Conservation (phyloP, 2,797 vertebrate genomes). For the Sciurus vulgaris region DNA sequence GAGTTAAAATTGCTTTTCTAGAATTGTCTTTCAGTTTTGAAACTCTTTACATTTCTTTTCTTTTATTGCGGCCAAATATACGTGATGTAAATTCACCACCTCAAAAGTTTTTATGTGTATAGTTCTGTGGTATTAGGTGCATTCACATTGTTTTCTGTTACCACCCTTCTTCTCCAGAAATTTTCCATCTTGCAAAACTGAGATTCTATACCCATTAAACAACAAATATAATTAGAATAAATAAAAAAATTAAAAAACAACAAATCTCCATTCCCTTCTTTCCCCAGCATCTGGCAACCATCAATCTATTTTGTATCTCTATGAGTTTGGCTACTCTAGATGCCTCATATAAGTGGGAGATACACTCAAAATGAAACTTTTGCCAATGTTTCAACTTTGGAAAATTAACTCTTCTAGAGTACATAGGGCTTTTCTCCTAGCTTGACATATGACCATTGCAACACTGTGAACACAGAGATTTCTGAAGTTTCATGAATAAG, state of each 20-base stretch:
- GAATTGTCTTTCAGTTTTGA: constrained; percentile 17
- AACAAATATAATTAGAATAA: no score
- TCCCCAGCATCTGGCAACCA: background rate
- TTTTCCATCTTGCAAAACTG: background rate
- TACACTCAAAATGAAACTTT: background rate
- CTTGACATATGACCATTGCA: background rate
- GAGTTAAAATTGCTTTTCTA: constrained; percentile 30
- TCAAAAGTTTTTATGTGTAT: background rate
- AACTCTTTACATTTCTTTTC: background rate
- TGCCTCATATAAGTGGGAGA: background rate
- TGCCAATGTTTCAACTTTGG: background rate
- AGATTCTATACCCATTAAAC: background rate
- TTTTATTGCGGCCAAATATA: background rate
- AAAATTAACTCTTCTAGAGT: constrained; percentile 7
- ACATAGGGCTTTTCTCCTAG: background rate
- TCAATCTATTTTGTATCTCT: background rate
- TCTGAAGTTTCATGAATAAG: constrained; percentile 36
- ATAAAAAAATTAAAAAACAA: no score
- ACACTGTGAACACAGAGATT: background rate
- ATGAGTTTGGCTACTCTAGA: background rate
- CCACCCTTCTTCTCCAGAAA: background rate
- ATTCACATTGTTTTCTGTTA: background rate
- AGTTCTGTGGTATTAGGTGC: background rate
- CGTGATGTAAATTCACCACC: background rate
- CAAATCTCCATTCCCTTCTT: background rate